These are phyloP conservation scores for Alcedo atthis DNA, from an alignment of 2,797 vertebrate species.

Conservation along the genomic window DNA sequence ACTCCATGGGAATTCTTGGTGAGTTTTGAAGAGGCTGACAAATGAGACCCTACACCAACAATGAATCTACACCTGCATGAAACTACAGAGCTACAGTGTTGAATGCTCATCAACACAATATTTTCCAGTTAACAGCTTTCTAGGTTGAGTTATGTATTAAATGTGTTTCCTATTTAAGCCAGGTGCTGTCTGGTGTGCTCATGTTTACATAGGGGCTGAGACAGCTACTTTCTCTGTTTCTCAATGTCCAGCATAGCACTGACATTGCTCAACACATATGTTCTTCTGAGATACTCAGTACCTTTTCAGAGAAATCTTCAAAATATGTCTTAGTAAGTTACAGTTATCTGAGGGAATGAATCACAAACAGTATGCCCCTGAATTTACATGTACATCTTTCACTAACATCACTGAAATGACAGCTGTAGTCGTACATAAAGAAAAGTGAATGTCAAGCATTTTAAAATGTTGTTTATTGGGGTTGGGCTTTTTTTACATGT, in stretches of 20 bases:
- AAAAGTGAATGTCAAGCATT: not conserved
- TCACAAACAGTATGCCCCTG: not conserved
- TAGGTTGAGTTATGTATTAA: not conserved
- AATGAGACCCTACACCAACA: not conserved
- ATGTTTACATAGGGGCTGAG: not conserved
- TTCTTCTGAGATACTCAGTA: not conserved
- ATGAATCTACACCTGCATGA: not conserved
- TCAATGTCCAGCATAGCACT: not conserved
- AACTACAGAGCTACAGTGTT: not conserved
- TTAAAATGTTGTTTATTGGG: not conserved
- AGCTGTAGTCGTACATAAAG: not conserved
- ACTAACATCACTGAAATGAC: not conserved
- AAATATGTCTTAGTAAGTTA: not conserved
- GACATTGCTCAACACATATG: not conserved
- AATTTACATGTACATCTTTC: not conserved
- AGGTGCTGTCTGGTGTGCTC: not conserved
- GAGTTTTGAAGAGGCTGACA: not conserved
- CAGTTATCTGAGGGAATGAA: not conserved
- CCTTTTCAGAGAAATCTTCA: not conserved
- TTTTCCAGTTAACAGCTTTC: not conserved
- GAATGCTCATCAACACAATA: not conserved
- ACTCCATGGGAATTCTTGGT: not conserved
- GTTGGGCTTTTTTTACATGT: fast-evolving
- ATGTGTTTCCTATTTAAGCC: not conserved
- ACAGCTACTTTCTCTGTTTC: not conserved